Evolutionary conservation across 2,797 vertebrate species (phyloP).

Genomic region (Vireo griseus): DNA sequence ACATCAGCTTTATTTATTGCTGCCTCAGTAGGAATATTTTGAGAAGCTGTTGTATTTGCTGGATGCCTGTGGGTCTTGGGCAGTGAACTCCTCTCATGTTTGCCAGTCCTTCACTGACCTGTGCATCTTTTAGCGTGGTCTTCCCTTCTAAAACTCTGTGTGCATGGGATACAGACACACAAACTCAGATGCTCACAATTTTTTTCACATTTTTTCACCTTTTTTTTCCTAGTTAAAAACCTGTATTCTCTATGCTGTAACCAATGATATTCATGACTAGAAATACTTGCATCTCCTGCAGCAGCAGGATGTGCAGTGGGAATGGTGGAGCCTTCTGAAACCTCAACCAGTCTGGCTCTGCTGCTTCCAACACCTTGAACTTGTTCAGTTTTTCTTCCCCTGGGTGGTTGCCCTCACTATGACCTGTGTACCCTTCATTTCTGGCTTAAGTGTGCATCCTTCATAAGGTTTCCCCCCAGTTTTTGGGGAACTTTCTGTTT

Average conservation of each 20-base stretch:
- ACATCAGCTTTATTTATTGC: not conserved
- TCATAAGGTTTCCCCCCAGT: not conserved
- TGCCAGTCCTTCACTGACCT: not conserved
- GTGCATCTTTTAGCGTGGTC: fast-evolving
- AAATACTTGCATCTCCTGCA: not conserved
- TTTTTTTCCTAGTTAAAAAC: not conserved
- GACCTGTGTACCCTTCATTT: not conserved
- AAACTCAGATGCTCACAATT: not conserved
- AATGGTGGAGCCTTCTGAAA: not conserved
- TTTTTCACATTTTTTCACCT: too few relatives aligned
- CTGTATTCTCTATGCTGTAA: not conserved
- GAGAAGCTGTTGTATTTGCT: not conserved
- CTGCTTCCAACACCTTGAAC: not conserved
- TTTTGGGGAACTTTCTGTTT: not conserved
- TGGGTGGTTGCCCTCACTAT: not conserved
- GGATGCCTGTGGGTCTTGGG: not conserved
- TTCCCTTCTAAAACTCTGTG: not conserved
- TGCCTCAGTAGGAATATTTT: not conserved
- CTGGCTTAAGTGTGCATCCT: not conserved
- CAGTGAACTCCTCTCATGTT: not conserved
- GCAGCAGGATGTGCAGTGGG: fast-evolving
- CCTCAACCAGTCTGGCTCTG: not conserved
- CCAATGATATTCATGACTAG: not conserved
- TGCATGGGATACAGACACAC: fast-evolving
- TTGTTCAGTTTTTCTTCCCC: not conserved